These are phyloP conservation scores for Ectropis crepuscularia DNA, from an alignment of 2,888 invertebrate species.

Conservation along the genomic window DNA sequence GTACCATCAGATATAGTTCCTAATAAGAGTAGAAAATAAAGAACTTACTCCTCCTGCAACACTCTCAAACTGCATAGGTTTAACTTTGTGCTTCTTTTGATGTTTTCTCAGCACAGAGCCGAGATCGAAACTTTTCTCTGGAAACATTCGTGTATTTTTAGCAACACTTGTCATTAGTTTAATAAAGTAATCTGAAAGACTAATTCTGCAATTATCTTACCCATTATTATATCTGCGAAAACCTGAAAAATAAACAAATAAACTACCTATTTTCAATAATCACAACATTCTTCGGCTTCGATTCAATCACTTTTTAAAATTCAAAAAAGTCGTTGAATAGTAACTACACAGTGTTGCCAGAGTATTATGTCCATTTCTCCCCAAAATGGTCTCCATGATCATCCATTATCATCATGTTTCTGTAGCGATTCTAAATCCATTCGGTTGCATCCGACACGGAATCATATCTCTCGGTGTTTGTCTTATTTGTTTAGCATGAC, in stretches of 20 bases:
- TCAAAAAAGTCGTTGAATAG: constrained; percentile 32
- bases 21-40: background rate
- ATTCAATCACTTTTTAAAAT: constrained; percentile 34
- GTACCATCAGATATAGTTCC: background rate
- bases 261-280: constrained; percentile 7
- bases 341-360: constrained; percentile 4
- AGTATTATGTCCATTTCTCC: background rate
- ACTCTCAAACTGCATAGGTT: constrained; percentile 66
- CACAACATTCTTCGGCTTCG: constrained; percentile 16
- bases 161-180: too few species aligned
- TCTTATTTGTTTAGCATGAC: too few species aligned
- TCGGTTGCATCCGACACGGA: too few species aligned
- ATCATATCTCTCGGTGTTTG: too few species aligned
- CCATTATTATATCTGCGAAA: constrained; percentile 13
- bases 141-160: constrained; percentile 40
- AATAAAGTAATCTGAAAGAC: background rate
- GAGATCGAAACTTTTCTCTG: constrained; percentile 71
- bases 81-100: constrained; percentile 68
- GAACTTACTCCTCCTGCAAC: constrained; percentile 67
- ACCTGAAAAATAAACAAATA: constrained; percentile 19
- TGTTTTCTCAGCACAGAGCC: constrained; percentile 62
- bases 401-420: too few species aligned
- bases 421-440: too few species aligned
- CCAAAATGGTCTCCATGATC: too few species aligned
- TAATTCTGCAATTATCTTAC: constrained; percentile 8